These are phyloP conservation scores for Chiroxiphia lanceolata DNA, from an alignment of 2,797 vertebrate genomes.

Conservation along the genomic window DNA sequence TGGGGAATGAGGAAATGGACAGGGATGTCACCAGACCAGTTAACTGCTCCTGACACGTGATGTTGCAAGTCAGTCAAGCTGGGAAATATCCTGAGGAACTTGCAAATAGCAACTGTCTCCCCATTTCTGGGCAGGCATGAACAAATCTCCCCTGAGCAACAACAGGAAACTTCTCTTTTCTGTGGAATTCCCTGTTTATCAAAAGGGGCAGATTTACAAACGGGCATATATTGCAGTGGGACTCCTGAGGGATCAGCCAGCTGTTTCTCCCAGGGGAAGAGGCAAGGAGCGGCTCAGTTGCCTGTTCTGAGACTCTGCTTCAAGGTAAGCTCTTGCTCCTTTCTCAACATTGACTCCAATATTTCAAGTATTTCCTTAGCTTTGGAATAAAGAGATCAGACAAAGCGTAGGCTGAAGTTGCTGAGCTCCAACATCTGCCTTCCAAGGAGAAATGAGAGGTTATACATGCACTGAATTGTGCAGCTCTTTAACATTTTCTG, in stretches of 20 bases:
- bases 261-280: background rate
- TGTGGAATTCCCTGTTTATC: background rate
- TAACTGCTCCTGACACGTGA: background rate
- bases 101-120: background rate
- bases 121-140: background rate
- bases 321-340: background rate
- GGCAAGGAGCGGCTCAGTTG: background rate
- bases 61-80: background rate
- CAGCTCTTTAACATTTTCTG: background rate
- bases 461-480: background rate
- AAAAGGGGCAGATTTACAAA: background rate
- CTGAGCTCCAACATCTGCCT: background rate
- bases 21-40: background rate
- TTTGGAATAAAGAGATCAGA: background rate
- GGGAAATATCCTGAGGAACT: background rate
- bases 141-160: background rate
- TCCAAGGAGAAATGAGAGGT: background rate
- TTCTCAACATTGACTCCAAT: background rate
- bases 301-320: background rate
- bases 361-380: background rate
- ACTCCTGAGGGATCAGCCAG: background rate
- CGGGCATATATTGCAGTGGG: background rate
- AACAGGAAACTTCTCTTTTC: background rate
- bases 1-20: background rate
- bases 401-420: background rate